Evolutionary conservation across 2,113 vertebrate species (phyloP).

Genomic region (Myxocyprinus asiaticus): DNA sequence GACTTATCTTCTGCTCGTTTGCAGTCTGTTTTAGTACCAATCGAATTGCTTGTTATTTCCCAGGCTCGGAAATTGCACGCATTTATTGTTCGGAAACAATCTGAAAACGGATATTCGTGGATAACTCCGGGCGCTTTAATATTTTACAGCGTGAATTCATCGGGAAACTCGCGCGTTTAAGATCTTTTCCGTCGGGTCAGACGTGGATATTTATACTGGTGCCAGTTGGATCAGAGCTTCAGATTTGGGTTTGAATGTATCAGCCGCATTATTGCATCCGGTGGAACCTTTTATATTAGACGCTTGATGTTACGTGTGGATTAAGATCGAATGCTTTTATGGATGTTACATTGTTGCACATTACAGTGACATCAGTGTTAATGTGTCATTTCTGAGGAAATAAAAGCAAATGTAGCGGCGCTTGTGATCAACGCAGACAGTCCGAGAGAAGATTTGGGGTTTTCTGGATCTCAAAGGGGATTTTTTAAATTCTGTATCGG

Average conservation of each 20-base stretch:
- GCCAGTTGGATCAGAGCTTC: not conserved
- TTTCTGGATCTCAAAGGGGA: not conserved
- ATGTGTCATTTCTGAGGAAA: not conserved
- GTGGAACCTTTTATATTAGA: not conserved
- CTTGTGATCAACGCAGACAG: too few relatives aligned
- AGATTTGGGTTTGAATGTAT: not conserved
- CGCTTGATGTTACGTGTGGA: not conserved
- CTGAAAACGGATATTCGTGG: not conserved
- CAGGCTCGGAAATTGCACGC: slow-evolving; percentile 60
- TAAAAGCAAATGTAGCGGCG: too few relatives aligned
- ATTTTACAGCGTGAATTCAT: not conserved
- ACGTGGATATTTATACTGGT: slow-evolving; percentile 57
- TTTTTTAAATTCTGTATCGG: slow-evolving; percentile 40
- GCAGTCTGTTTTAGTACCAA: slow-evolving; percentile 41
- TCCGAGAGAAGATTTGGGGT: not conserved
- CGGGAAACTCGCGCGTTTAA: not conserved
- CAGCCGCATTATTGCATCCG: not conserved
- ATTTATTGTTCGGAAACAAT: not conserved
- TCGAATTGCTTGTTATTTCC: slow-evolving; percentile 52
- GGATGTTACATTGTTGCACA: not conserved
- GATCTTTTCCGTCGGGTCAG: not conserved
- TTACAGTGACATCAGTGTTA: slow-evolving; percentile 57
- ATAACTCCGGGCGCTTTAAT: not conserved
- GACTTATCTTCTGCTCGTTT: slow-evolving; percentile 47
- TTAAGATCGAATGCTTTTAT: not conserved